Base-by-base conservation (phyloP, 2,113 vertebrate species). In the Noctilio leporinus region DNA sequence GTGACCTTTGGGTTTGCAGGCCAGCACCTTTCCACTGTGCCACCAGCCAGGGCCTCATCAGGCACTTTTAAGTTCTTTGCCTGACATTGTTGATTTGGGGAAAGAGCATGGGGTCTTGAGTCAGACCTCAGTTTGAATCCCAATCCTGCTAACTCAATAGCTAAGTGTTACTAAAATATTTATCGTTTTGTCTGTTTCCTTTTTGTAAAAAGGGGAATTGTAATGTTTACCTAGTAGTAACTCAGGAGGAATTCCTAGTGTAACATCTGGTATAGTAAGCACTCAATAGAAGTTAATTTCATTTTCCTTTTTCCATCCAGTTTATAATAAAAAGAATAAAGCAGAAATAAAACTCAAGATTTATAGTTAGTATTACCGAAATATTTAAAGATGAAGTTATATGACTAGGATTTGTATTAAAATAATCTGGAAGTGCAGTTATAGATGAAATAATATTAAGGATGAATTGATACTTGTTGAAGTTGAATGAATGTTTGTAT, bases 311-410 rank as follows among this genome's bases (percentile, higher is more conserved):
- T 65, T 62, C 38, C 33, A 17, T 93, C 59, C 76, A 90, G 70
- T 57, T 93, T 90, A 86, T 45, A 57, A 67, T n/a, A 91, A 3
- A 45, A 69, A 94, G 92, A 84, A 77, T 70, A 67, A 94, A 72
- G n/a, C 8, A 89, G n/a, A 95, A 89, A 80, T 81, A 80, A 85
- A 85, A 85, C 72, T 77, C 24, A 67, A 95, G 7, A 40, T 33
- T 80, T 88, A 62, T 85, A 35, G n/a, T 51, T 88, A 62, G 14
- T 45, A 73, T 75, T 30, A 67, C 15, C 80, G 57, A 81, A 90
- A 73, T 57, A 94, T 69, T 70, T 94, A 84, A 96, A 88, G 55
- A 33, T 43, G 19, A 87, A 87, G 91, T 88, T 91, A 51, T 47
- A 10, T 78, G 15, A 85, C 28, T 85, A 59, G 24, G 12, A 72